phyloP scores from a whole-genome alignment of 1,140 invertebrate species.

The Drosophila sp. region DNA sequence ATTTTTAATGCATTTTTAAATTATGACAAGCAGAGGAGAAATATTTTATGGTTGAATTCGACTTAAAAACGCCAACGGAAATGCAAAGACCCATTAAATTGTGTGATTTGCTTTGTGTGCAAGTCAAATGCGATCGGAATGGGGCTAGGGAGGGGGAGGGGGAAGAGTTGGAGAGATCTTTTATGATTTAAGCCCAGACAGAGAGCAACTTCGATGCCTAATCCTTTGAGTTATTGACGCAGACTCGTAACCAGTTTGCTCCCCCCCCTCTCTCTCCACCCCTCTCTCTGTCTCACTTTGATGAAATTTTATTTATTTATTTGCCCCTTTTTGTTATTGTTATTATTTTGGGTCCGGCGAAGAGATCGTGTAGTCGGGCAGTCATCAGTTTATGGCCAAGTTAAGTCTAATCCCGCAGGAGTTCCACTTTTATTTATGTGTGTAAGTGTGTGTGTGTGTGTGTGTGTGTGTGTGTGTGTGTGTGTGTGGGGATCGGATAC shows the following conservation, averaged over 20 bases:
- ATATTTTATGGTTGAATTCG: conserved; percentile 76
- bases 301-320: conserved; percentile 81
- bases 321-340: conserved; percentile 50
- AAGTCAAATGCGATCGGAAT: conserved; percentile 61
- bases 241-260: conserved; percentile 14
- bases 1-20: conserved; percentile 78
- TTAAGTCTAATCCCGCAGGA: conserved; percentile 68
- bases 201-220: conserved; percentile 43
- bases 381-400: conserved; percentile 55
- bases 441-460: conserved; percentile 58
- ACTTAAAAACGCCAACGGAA: conserved; percentile 72
- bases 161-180: conserved; percentile 36
- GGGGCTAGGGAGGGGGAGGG: background rate
- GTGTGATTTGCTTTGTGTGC: conserved; percentile 78
- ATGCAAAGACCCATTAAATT: conserved; percentile 75
- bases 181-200: conserved; percentile 73
- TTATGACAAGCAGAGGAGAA: conserved; percentile 71
- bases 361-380: conserved; percentile 31
- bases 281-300: conserved; percentile 49
- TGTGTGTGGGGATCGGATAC: conserved; percentile 58
- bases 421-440: background rate
- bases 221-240: conserved; percentile 79
- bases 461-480: conserved; percentile 51
- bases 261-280: background rate
- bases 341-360: conserved; percentile 1